Evolutionary conservation across 2,113 vertebrate species (phyloP).

Genomic region (Rhombomys opimus): DNA sequence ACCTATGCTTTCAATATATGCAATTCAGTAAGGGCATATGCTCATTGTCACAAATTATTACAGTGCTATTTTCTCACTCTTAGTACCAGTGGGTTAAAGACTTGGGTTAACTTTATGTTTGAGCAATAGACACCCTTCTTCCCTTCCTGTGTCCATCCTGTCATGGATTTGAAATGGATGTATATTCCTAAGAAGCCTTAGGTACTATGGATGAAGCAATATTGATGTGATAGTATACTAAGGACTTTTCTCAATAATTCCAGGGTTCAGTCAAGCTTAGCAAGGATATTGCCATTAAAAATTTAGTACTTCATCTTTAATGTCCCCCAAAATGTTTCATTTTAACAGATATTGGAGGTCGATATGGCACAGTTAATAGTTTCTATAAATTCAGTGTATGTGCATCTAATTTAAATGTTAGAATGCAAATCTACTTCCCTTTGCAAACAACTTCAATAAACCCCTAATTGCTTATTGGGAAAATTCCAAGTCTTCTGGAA

Average conservation of each 20-base stretch:
- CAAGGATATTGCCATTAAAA: slow-evolving; percentile 28
- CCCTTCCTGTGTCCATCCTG: not conserved
- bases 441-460: slow-evolving; percentile 13
- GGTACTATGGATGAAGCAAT: not conserved
- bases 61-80: not conserved
- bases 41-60: not conserved
- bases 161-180: not conserved
- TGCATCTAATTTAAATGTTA: slow-evolving; percentile 59
- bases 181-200: not conserved
- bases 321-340: slow-evolving; percentile 36
- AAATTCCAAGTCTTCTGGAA: slow-evolving; percentile 58
- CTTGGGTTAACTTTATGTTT: not conserved
- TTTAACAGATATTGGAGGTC: slow-evolving; percentile 55
- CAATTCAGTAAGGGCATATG: slow-evolving; percentile 7
- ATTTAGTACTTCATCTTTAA: slow-evolving; percentile 56
- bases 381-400: slow-evolving; percentile 62
- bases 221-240: not conserved
- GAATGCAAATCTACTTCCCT: slow-evolving; percentile 69
- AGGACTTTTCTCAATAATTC: slow-evolving; percentile 11
- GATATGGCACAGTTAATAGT: slow-evolving; percentile 67
- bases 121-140: not conserved
- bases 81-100: not conserved
- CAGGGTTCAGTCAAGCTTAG: slow-evolving; percentile 29
- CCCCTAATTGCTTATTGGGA: slow-evolving; percentile 61
- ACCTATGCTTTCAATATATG: not conserved